Conservation (phyloP, 2,113 vertebrate genomes). For the Pseudonaja textilis region DNA sequence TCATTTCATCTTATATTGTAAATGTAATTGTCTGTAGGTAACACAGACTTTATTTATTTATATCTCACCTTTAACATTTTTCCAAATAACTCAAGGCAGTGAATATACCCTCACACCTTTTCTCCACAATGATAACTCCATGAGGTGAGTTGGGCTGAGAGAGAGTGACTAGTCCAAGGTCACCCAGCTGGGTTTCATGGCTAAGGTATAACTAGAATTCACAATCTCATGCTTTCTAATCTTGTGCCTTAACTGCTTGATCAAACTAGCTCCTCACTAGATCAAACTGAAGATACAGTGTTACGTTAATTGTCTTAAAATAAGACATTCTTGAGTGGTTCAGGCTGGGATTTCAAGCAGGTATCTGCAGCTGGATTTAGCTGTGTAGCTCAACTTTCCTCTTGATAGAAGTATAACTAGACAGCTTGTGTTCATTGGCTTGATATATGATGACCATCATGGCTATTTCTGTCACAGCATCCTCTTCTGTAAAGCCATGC, state of each 20-base stretch:
- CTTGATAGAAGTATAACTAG: conserved; percentile 20
- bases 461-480: not conserved
- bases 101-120: not conserved
- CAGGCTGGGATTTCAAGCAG: rapidly evolving
- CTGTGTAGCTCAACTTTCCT: conserved; percentile 21
- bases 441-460: not conserved
- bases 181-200: not conserved
- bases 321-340: not conserved
- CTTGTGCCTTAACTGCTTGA: not conserved
- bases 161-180: not conserved
- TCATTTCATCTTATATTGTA: not conserved
- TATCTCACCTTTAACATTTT: too few relatives aligned
- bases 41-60: too few relatives aligned
- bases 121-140: not conserved
- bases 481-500: rapidly evolving
- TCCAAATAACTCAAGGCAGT: not conserved
- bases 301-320: not conserved
- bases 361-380: not conserved
- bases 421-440: not conserved
- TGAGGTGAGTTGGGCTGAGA: not conserved
- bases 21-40: not conserved
- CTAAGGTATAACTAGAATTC: not conserved
- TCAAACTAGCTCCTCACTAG: not conserved
- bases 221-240: not conserved
- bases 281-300: not conserved